phyloP scores from a whole-genome alignment of 2,888 invertebrate species.

The Elegia similella region DNA sequence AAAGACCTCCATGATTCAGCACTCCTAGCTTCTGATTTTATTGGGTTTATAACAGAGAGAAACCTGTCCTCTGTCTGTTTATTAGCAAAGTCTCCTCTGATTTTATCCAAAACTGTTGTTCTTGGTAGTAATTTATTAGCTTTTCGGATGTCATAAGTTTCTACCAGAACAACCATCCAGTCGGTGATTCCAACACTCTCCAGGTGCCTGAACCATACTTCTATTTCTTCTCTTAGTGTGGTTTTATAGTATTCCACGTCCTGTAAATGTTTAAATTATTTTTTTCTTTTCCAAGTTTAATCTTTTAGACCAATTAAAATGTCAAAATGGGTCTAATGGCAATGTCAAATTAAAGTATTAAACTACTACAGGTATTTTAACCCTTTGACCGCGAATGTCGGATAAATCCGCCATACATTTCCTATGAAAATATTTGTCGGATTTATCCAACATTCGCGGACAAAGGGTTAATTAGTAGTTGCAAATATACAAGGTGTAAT shows the following conservation, averaged over 20 bases:
- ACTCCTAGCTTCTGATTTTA: slow-evolving; percentile 92
- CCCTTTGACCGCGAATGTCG: too few relatives aligned
- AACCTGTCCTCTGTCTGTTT: slow-evolving; percentile 93
- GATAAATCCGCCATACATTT: too few relatives aligned
- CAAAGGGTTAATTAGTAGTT: too few relatives aligned
- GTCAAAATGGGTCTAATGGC: too few relatives aligned
- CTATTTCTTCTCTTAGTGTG: slow-evolving; percentile 93
- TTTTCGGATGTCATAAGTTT: slow-evolving; percentile 94
- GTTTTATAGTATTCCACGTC: slow-evolving; percentile 96
- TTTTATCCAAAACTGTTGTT: slow-evolving; percentile 96
- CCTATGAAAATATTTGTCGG: too few relatives aligned
- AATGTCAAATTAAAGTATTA: too few relatives aligned
- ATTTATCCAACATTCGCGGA: too few relatives aligned
- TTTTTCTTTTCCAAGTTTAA: too few relatives aligned
- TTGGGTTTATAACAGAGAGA: slow-evolving; percentile 94
- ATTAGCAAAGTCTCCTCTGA: slow-evolving; percentile 95
- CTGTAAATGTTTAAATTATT: slow-evolving; percentile 67
- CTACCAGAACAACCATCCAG: slow-evolving; percentile 96
- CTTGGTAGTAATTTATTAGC: slow-evolving; percentile 95
- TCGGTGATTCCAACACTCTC: slow-evolving; percentile 89
- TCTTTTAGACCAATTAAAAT: too few relatives aligned
- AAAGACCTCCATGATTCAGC: slow-evolving; percentile 95
- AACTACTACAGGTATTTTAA: too few relatives aligned
- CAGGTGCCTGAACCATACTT: slow-evolving; percentile 91
- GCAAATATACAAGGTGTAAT: too few relatives aligned